These are phyloP conservation scores for Donacobius atricapilla DNA, from an alignment of 2,113 vertebrate genomes.

Conservation along the genomic window DNA sequence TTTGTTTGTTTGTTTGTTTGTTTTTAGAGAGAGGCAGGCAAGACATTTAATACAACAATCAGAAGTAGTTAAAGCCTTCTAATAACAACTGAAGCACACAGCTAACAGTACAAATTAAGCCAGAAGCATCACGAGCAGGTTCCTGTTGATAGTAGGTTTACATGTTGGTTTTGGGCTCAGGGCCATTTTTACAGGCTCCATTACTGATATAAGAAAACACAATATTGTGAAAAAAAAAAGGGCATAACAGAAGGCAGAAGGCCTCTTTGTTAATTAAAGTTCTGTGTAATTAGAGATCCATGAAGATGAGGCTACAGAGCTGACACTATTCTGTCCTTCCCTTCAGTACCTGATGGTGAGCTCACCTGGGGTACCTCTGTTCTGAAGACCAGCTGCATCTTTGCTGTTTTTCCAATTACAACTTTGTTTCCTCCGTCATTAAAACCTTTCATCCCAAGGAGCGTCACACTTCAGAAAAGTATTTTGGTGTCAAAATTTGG, in stretches of 20 bases:
- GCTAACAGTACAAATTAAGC: background rate
- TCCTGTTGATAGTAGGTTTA: background rate
- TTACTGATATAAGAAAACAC: background rate
- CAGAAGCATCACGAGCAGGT: background rate
- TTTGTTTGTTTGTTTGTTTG: no score
- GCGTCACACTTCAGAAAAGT: background rate
- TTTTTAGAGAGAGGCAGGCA: fast-evolving
- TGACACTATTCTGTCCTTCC: background rate
- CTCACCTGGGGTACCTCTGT: background rate
- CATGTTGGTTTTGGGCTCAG: background rate
- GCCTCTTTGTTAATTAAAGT: background rate
- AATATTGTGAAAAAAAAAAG: background rate
- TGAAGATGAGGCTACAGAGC: background rate
- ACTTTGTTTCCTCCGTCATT: background rate
- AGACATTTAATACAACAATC: background rate
- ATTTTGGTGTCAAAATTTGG: background rate
- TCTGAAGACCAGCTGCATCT: background rate
- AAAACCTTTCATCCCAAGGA: background rate
- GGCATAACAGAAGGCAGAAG: background rate
- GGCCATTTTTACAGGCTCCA: background rate
- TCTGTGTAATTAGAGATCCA: background rate
- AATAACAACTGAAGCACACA: background rate
- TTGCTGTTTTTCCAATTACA: background rate
- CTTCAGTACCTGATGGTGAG: background rate
- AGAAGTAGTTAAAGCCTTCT: background rate